Percentiles rank a stretch among this genome's conserved stretches.
Evolutionary conservation across 2,113 vertebrate species (phyloP).

Genomic region (Acrocephalus arundinaceus): DNA sequence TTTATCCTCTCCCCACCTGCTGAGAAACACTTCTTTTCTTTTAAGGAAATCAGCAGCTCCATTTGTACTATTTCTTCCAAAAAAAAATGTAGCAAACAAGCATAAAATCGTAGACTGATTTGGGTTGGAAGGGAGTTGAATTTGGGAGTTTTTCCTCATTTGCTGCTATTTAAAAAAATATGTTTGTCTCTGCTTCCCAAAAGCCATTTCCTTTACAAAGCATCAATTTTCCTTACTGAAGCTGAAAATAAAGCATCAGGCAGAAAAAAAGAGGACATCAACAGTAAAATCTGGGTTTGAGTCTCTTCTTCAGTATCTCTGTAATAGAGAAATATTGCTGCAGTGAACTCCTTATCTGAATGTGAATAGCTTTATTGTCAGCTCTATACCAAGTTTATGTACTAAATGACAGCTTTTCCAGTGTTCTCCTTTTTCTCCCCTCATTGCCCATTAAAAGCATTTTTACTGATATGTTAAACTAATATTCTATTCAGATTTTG

Average conservation of each 20-base stretch:
- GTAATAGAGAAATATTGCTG: neutral
- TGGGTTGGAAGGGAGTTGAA: neutral
- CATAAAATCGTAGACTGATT: neutral
- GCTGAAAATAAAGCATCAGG: neutral
- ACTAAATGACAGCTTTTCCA: neutral
- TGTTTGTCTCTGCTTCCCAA: neutral
- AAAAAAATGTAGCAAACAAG: neutral
- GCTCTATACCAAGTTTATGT: neutral
- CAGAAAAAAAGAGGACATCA: neutral
- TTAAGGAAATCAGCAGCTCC: neutral
- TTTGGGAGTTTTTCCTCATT: neutral
- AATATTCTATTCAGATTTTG: neutral
- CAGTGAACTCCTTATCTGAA: neutral
- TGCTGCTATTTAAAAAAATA: neutral
- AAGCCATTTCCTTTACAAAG: neutral
- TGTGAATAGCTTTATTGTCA: neutral
- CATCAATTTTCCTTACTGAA: neutral
- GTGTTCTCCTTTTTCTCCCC: neutral
- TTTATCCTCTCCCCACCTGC: neutral
- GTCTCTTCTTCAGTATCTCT: neutral
- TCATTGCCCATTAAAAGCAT: neutral
- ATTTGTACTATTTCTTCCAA: neutral
- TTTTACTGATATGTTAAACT: neutral
- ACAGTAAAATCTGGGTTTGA: neutral
- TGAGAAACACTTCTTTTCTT: neutral